phyloP scores from a whole-genome alignment of 2,797 vertebrate genomes.

The Nannoperca australis region DNA sequence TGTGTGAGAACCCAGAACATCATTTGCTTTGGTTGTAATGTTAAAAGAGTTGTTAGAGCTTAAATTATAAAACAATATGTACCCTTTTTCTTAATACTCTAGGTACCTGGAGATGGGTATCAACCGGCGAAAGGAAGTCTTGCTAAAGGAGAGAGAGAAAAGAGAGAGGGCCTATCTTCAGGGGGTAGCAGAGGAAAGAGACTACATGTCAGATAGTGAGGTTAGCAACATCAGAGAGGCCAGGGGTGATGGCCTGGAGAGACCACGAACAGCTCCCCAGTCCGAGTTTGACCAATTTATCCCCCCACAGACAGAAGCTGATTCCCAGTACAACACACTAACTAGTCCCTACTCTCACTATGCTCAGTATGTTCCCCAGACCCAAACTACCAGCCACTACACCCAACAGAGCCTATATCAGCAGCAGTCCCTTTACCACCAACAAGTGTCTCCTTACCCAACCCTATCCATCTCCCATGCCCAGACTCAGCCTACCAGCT shows the following conservation, averaged over 20 bases:
- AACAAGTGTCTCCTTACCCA: slow-evolving; percentile 94
- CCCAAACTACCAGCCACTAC: slow-evolving; percentile 93
- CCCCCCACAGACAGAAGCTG: slow-evolving; percentile 95
- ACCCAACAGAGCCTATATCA: slow-evolving; percentile 94
- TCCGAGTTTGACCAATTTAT: slow-evolving; percentile 96
- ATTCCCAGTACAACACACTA: slow-evolving; percentile 93
- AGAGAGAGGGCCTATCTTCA: slow-evolving; percentile 98
- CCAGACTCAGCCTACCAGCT: slow-evolving; percentile 90
- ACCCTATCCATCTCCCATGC: slow-evolving; percentile 90
- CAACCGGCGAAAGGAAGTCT: slow-evolving; percentile 96
- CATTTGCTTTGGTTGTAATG: slow-evolving; percentile 42
- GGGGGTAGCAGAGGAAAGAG: slow-evolving; percentile 98
- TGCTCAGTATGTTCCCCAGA: slow-evolving; percentile 92
- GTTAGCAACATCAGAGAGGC: slow-evolving; percentile 94
- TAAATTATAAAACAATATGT: slow-evolving; percentile 20
- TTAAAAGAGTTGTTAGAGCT: slow-evolving; percentile 2
- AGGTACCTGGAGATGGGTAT: slow-evolving; percentile 99
- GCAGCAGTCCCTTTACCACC: slow-evolving; percentile 93
- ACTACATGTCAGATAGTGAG: slow-evolving; percentile 99
- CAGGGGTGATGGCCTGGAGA: slow-evolving; percentile 91
- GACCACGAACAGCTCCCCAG: slow-evolving; percentile 96
- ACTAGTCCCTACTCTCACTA: slow-evolving; percentile 96
- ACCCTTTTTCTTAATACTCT: slow-evolving; percentile 6
- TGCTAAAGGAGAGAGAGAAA: slow-evolving; percentile 98
- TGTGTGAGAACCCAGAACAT: slow-evolving; percentile 76